Percentiles rank a stretch among this genome's conserved stretches.
Conservation (phyloP, 92 coral and sea anemone species). For the Palythoa heliodiscus region DNA sequence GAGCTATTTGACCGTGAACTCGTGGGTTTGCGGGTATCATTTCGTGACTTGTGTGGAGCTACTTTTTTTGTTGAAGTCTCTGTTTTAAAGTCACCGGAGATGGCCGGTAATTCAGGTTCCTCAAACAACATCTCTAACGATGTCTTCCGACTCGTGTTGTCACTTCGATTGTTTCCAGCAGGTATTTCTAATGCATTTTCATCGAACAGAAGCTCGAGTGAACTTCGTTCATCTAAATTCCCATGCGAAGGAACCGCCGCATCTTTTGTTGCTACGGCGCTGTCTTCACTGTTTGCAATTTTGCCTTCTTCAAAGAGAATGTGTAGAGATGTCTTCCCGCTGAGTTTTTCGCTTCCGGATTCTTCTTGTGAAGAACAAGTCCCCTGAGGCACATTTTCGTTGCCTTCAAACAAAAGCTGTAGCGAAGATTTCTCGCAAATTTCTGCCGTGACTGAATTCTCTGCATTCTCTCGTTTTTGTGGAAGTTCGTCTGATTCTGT, state of each 20-base stretch:
- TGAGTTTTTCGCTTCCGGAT: slow-evolving; percentile 11
- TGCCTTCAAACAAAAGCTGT: slow-evolving; percentile 17
- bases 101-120: neutral
- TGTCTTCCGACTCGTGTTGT: slow-evolving; percentile 27
- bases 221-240: neutral
- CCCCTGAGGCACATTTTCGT: neutral
- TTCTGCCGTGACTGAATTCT: neutral
- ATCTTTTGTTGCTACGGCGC: neutral
- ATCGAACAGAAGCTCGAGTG: slow-evolving; percentile 29
- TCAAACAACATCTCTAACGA: slow-evolving; percentile 35
- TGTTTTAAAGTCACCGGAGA: neutral
- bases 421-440: slow-evolving; percentile 39
- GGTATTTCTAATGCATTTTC: slow-evolving; percentile 16
- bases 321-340: slow-evolving; percentile 52
- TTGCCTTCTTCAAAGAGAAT: slow-evolving; percentile 54
- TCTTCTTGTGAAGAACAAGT: slow-evolving; percentile 46
- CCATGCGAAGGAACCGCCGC: neutral
- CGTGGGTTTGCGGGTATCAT: neutral
- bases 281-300: slow-evolving; percentile 9
- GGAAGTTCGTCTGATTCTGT: slow-evolving; percentile 49
- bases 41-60: neutral
- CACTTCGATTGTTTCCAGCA: slow-evolving; percentile 36
- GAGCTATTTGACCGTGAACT: slow-evolving; percentile 12
- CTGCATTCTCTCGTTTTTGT: neutral
- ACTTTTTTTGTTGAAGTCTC: neutral